Evolutionary conservation across 1,140 invertebrate genomes (phyloP), one percentile per base, ranked within the genome.

Genomic region (Drosophila dunni): DNA sequence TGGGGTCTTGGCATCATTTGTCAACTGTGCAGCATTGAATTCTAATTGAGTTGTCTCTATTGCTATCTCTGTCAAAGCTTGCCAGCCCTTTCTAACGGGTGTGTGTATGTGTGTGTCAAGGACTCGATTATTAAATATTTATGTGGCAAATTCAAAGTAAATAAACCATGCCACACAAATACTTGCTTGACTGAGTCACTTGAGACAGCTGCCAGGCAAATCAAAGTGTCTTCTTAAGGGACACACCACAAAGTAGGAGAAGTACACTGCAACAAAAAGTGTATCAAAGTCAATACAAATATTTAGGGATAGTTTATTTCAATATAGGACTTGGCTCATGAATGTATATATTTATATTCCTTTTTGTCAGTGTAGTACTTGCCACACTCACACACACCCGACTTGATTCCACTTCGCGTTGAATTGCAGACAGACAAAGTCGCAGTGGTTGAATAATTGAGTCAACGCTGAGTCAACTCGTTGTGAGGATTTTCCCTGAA

Each of bases 91-190:
- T n/a, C 7, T 24, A 3, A 53, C 9, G 17, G 10, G 9, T 33
- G 29, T 11, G 13, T 46, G 13, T 42, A n/a, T 29, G 9, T 58
- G 42, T 58, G 54, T 72, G 62, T 62, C 83, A 89, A 78, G 83
- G 73, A 79, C 79, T 78, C 63, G 70, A 67, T 79, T 68, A 77
- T 86, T 62, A 79, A 88, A 88, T 83, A 88, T 88, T 83, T 79
- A 88, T 71, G 50, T 46, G 56, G 68, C 65, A 69, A 66, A 77
- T 70, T 58, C 46, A 42, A 70, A 74, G 72, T 76, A 73, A 79
- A 85, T 72, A 85, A 75, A 69, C 60, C 78, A 75, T 81, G 81
- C 38, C 78, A 70, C 46, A 46, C 54, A 48, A 11, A 9, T 42
- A 20, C 24, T 13, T 40, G 34, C 29, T 7, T 9, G 17, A 9